phyloP scores from a whole-genome alignment of 2,888 invertebrate species.

The Diarsia dahlii region DNA sequence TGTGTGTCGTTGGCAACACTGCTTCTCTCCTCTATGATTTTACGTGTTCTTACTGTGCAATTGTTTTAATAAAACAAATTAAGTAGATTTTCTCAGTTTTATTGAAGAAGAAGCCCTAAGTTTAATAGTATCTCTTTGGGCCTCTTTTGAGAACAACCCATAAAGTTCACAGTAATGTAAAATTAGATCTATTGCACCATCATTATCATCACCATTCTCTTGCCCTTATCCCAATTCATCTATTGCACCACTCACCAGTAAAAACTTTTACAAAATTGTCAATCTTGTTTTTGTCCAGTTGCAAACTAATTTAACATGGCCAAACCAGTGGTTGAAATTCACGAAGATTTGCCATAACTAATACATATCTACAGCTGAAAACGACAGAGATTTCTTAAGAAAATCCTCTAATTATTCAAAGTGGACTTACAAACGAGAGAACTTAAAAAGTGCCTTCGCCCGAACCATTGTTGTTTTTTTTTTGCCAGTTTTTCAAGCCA shows the following conservation, averaged over 20 bases:
- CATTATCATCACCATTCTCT: no score
- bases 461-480: not conserved
- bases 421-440: slow-evolving; percentile 11
- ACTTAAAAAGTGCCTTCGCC: slow-evolving; percentile 11
- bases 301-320: not conserved
- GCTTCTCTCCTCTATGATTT: no score
- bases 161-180: not conserved
- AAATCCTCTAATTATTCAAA: slow-evolving; percentile 27
- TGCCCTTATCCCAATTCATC: no score
- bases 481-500: slow-evolving; percentile 10
- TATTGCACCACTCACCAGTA: no score
- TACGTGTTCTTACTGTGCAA: no score
- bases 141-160: not conserved
- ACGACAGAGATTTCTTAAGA: not conserved
- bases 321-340: not conserved
- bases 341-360: not conserved
- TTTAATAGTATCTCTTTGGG: not conserved
- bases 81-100: no score
- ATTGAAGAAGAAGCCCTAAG: no score
- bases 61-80: no score
- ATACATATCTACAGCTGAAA: not conserved
- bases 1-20: no score
- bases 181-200: no score
- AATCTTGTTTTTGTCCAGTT: not conserved
- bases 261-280: not conserved